A percentile compares a stretch with the other conserved stretches of the same genome.
These are phyloP conservation scores for Hoplias malabaricus DNA, from an alignment of 2,113 vertebrate genomes.

Conservation along the genomic window DNA sequence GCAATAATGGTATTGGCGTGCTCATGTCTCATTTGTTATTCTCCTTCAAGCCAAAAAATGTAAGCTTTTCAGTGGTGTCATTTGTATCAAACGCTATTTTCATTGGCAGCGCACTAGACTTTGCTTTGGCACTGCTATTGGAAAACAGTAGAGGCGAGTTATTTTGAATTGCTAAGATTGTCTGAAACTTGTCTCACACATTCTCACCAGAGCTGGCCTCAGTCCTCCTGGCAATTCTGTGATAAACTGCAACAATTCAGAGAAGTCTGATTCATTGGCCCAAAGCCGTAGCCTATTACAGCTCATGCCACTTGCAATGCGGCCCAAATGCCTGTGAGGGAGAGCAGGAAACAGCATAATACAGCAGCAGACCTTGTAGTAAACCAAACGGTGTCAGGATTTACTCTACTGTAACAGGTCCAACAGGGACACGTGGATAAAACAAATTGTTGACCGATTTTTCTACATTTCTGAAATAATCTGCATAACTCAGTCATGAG, in stretches of 20 bases:
- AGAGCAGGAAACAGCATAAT: background rate
- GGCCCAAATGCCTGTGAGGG: conserved; percentile 74
- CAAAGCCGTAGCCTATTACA: conserved; percentile 77
- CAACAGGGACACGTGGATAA: background rate
- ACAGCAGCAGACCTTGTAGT: background rate
- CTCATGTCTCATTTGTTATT: background rate
- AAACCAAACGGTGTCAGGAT: background rate
- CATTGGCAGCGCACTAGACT: background rate
- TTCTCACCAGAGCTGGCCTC: conserved; percentile 81
- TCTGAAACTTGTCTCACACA: conserved; percentile 1
- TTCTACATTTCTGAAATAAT: too few species aligned
- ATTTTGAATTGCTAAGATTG: background rate
- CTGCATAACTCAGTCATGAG: too few species aligned
- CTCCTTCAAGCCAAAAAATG: background rate
- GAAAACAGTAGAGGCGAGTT: background rate
- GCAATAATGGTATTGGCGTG: background rate
- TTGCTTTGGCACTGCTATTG: background rate
- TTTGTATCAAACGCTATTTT: conserved; percentile 7
- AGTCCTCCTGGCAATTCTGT: conserved; percentile 71
- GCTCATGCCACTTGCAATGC: conserved; percentile 77
- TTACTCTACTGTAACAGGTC: background rate
- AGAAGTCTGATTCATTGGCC: conserved; percentile 74
- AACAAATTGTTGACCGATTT: background rate
- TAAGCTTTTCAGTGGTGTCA: background rate
- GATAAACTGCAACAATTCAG: conserved; percentile 74